phyloP scores from a whole-genome alignment of 2,113 vertebrate genomes.

The Raja brachyura region DNA sequence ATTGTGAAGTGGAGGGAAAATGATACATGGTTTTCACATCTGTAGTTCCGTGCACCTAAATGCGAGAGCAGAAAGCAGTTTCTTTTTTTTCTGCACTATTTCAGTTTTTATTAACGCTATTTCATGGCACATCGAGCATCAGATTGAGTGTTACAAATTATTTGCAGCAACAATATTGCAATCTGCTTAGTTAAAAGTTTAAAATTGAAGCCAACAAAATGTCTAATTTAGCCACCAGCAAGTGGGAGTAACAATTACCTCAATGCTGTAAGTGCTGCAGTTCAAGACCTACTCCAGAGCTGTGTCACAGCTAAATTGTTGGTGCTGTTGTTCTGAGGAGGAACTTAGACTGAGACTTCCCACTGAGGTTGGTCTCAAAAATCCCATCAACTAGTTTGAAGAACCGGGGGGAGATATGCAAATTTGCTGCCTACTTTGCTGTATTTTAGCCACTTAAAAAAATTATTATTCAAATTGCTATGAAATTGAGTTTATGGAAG shows the following conservation, averaged over 20 bases:
- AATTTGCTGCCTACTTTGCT: background rate
- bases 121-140: background rate
- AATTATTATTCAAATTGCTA: no score
- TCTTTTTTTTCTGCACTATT: background rate
- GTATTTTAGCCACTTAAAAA: background rate
- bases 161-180: background rate
- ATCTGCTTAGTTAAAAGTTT: background rate
- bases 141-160: background rate
- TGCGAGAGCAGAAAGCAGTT: background rate
- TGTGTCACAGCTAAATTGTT: background rate
- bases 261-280: background rate
- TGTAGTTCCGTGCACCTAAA: no score
- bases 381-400: background rate
- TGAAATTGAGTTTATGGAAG: background rate
- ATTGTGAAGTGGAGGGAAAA: no score
- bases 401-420: no score
- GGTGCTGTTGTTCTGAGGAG: background rate
- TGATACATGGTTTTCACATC: no score
- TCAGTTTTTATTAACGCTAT: background rate
- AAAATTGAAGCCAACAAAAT: background rate
- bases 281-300: background rate
- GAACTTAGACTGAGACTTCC: background rate
- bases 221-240: no score
- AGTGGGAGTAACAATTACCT: background rate
- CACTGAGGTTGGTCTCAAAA: background rate